Conservation (phyloP, 2,113 vertebrate genomes). For the Corvus moneduloides region DNA sequence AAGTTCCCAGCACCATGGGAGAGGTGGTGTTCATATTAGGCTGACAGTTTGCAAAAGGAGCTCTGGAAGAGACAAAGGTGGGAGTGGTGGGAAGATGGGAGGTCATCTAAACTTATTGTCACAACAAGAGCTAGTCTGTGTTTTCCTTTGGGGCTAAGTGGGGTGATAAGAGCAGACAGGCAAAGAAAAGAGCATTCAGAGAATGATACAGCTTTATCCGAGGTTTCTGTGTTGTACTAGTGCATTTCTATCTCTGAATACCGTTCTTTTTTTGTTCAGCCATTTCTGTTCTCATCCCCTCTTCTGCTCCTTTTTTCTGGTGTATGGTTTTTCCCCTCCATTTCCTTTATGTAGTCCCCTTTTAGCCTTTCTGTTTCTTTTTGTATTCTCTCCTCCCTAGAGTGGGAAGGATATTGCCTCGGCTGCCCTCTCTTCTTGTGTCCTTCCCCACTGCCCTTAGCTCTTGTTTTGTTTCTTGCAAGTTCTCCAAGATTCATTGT, state of each 20-base stretch:
- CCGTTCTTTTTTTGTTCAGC: neutral
- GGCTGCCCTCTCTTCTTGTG: neutral
- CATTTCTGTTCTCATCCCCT: neutral
- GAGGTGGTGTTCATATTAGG: neutral
- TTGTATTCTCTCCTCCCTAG: neutral
- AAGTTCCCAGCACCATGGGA: fast-evolving
- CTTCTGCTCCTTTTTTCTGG: neutral
- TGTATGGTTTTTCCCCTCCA: fast-evolving
- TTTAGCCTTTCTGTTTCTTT: neutral
- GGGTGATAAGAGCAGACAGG: neutral
- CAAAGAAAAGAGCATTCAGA: neutral
- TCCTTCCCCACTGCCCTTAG: neutral
- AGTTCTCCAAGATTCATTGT: neutral
- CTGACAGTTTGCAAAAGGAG: neutral
- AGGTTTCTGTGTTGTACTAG: neutral
- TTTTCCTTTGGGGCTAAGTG: neutral
- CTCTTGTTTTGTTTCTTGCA: neutral
- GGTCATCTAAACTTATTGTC: neutral
- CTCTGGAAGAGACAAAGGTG: neutral
- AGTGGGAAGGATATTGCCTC: neutral
- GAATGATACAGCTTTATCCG: neutral
- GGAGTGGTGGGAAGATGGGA: neutral
- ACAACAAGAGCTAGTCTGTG: neutral
- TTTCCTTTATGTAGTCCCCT: neutral
- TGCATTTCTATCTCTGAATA: neutral